phyloP scores from a whole-genome alignment of 2,888 invertebrate genomes.

The Anthrax anthrax region DNA sequence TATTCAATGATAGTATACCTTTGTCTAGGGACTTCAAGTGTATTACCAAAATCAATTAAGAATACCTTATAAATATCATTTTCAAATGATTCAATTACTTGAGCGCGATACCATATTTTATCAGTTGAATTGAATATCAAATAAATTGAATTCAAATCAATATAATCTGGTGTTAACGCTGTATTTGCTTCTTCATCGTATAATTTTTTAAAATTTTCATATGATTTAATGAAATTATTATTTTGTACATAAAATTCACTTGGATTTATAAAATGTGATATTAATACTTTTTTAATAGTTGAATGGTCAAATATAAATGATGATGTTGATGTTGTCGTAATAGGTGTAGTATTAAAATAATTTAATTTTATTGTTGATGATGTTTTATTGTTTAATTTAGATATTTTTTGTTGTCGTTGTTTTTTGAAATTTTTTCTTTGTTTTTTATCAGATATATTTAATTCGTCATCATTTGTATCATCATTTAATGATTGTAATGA shows the following conservation, averaged over 20 bases:
- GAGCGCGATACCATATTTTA: slow-evolving; percentile 48
- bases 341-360: no score
- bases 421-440: no score
- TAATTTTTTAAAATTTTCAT: neutral
- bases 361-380: no score
- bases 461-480: no score
- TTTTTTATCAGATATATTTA: no score
- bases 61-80: slow-evolving; percentile 38
- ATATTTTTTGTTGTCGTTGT: no score
- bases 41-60: slow-evolving; percentile 50
- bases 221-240: slow-evolving; percentile 4
- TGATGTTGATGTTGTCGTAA: no score
- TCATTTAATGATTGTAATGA: no score
- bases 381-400: no score
- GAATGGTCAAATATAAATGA: neutral
- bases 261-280: slow-evolving; percentile 46
- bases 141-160: slow-evolving; percentile 43
- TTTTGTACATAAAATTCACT: slow-evolving; percentile 45
- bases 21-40: slow-evolving; percentile 35
- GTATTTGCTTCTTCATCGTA: slow-evolving; percentile 14
- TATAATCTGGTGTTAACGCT: slow-evolving; percentile 13
- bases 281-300: slow-evolving; percentile 31
- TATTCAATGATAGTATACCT: slow-evolving; percentile 39
- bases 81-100: slow-evolving; percentile 23
- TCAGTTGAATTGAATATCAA: slow-evolving; percentile 41